Percentiles rank a stretch among this genome's conserved stretches.
These are phyloP conservation scores for Caerostris extrusa DNA, from an alignment of 1,140 invertebrate genomes.

Conservation along the genomic window DNA sequence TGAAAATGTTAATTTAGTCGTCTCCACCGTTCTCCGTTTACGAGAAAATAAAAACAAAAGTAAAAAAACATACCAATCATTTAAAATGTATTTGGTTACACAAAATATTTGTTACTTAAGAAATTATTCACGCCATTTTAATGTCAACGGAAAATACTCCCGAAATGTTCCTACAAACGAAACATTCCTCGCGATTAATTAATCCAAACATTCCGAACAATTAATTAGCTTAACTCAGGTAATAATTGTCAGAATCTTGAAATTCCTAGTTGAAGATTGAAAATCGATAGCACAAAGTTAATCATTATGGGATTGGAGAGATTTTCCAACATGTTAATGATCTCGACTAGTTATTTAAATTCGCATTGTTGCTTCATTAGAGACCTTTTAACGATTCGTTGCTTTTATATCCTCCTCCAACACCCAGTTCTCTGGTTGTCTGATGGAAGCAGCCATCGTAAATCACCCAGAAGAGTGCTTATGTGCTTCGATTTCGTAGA, in stretches of 20 bases:
- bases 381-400: neutral
- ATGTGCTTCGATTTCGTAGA: neutral
- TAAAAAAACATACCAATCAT: too few relatives aligned
- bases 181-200: conserved; percentile 4
- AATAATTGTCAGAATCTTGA: conserved; percentile 12
- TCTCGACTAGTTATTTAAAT: neutral
- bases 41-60: too few relatives aligned
- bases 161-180: neutral
- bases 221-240: conserved; percentile 7
- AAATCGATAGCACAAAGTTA: conserved; percentile 7
- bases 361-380: conserved; percentile 4
- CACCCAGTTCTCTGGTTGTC: neutral
- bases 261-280: neutral
- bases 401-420: neutral
- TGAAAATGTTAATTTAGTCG: too few relatives aligned
- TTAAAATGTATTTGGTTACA: too few relatives aligned
- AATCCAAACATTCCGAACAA: conserved; percentile 23
- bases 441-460: neutral
- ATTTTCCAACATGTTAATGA: neutral
- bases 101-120: too few relatives aligned
- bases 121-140: too few relatives aligned
- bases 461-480: neutral
- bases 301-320: conserved; percentile 9
- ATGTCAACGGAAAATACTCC: too few relatives aligned
- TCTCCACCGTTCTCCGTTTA: too few relatives aligned